phyloP scores from a whole-genome alignment of 2,113 vertebrate species.

The Gambusia affinis region DNA sequence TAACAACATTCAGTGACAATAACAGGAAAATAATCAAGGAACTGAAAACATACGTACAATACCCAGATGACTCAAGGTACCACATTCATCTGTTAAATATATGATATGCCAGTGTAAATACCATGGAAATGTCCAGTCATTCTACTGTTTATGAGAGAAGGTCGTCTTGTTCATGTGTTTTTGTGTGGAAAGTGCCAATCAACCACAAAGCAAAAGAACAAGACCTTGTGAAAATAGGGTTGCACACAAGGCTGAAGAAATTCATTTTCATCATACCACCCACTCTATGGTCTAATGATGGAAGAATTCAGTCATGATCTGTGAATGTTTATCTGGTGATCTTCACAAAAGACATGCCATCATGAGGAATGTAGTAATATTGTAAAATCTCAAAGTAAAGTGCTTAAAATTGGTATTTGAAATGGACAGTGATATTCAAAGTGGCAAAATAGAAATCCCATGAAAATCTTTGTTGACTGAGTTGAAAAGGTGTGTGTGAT shows the following conservation, averaged over 20 bases:
- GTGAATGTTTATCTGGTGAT: not conserved
- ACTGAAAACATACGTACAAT: not conserved
- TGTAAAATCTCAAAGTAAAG: not conserved
- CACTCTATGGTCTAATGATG: not conserved
- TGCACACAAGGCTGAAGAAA: not conserved
- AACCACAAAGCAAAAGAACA: not conserved
- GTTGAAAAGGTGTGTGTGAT: too few relatives aligned
- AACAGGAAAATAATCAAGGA: not conserved
- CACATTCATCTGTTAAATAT: not conserved
- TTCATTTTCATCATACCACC: not conserved
- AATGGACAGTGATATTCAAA: not conserved
- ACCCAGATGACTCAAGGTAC: not conserved
- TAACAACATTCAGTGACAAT: not conserved
- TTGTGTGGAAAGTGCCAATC: not conserved
- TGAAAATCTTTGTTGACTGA: too few relatives aligned
- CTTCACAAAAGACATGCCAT: not conserved
- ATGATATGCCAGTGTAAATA: not conserved
- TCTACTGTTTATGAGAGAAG: too few relatives aligned
- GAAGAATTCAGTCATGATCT: not conserved
- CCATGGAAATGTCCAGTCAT: too few relatives aligned
- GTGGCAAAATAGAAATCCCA: too few relatives aligned
- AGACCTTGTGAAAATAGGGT: not conserved
- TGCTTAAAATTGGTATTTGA: not conserved
- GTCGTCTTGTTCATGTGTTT: not conserved
- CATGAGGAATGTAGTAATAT: not conserved